Conservation (phyloP, 2,888 invertebrate species). For the Dicranocentrus wangi region DNA sequence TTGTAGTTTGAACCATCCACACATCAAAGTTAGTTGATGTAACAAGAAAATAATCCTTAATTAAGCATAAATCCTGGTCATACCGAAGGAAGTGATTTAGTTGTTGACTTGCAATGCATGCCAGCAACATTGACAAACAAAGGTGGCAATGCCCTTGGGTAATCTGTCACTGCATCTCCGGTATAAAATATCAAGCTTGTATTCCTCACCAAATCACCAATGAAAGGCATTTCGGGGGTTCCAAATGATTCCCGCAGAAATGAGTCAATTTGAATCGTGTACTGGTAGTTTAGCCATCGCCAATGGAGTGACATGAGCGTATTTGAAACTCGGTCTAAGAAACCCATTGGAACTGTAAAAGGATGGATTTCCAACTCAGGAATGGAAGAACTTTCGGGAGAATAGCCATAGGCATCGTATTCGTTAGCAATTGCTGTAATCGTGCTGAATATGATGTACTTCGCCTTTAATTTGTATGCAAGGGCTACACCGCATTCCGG, state of each 20-base stretch:
- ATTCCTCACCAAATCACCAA: constrained; percentile 30
- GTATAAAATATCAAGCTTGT: constrained; percentile 44
- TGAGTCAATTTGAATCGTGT: constrained; percentile 2
- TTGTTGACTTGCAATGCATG: constrained; percentile 11
- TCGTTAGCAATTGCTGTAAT: neutral
- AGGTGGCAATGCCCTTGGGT: constrained; percentile 38
- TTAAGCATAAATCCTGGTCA: no score
- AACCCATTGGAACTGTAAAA: neutral
- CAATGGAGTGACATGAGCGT: neutral
- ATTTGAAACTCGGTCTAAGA: neutral
- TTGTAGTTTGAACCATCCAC: no score
- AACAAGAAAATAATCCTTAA: no score
- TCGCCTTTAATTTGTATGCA: constrained; percentile 30
- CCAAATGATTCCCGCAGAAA: neutral
- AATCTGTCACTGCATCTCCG: constrained; percentile 45
- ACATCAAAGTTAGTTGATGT: no score
- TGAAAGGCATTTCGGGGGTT: constrained; percentile 6
- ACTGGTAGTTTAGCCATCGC: neutral
- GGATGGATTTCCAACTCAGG: constrained; percentile 6
- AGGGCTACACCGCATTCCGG: constrained; percentile 26
- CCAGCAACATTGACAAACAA: constrained; percentile 41
- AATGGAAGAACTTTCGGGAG: constrained; percentile 25
- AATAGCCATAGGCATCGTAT: neutral
- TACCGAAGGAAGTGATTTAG: no score
- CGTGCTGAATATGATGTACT: constrained; percentile 24